A percentile compares a stretch with the other conserved stretches of the same genome.
phyloP scores from a whole-genome alignment of 2,113 vertebrate genomes.

The Anthoscopus minutus region DNA sequence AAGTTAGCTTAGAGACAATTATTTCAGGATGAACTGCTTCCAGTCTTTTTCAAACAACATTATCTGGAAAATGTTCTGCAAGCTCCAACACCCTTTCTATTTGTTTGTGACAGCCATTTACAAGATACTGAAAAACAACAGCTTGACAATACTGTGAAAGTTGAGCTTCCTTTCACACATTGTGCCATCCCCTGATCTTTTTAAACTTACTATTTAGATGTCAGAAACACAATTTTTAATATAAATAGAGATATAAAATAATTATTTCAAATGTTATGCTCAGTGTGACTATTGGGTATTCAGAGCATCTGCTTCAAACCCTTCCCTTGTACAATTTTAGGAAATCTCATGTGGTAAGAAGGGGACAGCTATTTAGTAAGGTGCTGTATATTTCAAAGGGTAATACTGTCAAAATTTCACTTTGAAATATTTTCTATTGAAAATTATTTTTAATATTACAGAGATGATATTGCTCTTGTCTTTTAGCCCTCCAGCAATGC shows the following conservation, averaged over 20 bases:
- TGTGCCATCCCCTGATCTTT: background rate
- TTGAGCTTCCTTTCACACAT: background rate
- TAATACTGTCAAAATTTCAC: background rate
- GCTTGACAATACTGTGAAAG: background rate
- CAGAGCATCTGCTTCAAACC: background rate
- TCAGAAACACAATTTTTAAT: background rate
- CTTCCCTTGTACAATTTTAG: background rate
- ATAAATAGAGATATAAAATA: background rate
- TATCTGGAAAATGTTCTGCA: background rate
- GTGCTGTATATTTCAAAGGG: background rate
- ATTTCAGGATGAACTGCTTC: background rate
- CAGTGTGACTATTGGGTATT: background rate
- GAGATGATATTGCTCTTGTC: background rate
- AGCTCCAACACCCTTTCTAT: background rate
- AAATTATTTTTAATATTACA: background rate
- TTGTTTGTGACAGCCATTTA: background rate
- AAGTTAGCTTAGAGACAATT: background rate
- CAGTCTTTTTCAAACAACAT: background rate
- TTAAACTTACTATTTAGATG: background rate
- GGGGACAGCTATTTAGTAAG: background rate
- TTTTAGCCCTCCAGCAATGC: background rate
- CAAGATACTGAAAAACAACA: background rate
- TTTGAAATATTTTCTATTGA: background rate
- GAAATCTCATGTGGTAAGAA: background rate
- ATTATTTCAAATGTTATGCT: background rate